Conservation (phyloP, 2,888 invertebrate species). For the Acleris sparsana region DNA sequence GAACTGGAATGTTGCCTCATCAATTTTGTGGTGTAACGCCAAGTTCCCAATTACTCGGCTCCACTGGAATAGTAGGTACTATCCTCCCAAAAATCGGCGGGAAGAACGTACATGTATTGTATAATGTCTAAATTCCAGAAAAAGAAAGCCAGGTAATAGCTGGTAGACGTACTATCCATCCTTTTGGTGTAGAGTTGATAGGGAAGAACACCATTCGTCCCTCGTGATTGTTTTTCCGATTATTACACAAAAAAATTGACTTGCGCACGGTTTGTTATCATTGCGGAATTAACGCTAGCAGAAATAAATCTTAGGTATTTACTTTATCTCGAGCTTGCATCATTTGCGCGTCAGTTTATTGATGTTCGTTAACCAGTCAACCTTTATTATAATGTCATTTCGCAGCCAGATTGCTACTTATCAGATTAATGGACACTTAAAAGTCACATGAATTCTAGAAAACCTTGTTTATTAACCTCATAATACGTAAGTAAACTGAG, state of each 20-base stretch:
- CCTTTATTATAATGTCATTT: slow-evolving; percentile 9
- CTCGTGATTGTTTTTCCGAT: too few species aligned
- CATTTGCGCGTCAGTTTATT: slow-evolving; percentile 11
- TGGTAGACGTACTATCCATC: too few species aligned
- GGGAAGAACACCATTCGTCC: too few species aligned
- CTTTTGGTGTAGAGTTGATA: too few species aligned
- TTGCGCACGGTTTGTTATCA: background rate
- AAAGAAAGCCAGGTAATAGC: too few species aligned
- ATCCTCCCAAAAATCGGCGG: too few species aligned
- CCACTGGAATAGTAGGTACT: too few species aligned
- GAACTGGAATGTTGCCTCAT: slow-evolving; percentile 37
- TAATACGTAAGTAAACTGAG: background rate
- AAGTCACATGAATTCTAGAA: slow-evolving; percentile 15
- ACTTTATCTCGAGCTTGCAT: slow-evolving; percentile 7
- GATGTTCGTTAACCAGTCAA: slow-evolving; percentile 6
- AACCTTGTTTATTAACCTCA: slow-evolving; percentile 1
- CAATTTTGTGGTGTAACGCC: slow-evolving; percentile 18
- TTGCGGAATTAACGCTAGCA: slow-evolving; percentile 4
- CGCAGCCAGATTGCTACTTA: slow-evolving; percentile 10
- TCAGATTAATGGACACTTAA: slow-evolving; percentile 12
- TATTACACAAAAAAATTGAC: background rate
- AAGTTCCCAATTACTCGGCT: background rate
- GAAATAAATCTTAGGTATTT: slow-evolving; percentile 12
- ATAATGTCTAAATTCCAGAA: too few species aligned
- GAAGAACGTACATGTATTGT: too few species aligned